Conservation (phyloP, 2,797 vertebrate species). For the Neopelma chrysocephalum region DNA sequence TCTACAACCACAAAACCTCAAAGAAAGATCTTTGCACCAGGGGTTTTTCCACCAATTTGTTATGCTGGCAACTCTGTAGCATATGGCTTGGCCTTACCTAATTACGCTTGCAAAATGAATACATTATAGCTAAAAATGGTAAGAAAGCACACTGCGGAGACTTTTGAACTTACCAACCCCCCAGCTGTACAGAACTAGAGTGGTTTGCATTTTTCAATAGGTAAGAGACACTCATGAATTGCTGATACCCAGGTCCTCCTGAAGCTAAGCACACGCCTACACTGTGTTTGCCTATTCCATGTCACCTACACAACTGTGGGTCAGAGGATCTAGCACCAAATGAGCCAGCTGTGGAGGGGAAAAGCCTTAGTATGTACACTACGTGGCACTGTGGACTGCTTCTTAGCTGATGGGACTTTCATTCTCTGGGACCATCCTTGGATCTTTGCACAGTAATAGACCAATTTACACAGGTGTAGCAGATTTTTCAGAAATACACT, state of each 20-base stretch:
- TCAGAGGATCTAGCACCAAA: neutral
- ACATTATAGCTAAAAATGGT: neutral
- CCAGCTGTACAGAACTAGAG: neutral
- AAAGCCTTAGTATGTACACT: neutral
- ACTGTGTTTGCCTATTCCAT: neutral
- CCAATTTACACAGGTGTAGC: neutral
- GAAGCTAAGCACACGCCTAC: neutral
- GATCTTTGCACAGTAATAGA: neutral
- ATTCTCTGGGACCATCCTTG: neutral
- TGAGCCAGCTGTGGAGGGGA: neutral
- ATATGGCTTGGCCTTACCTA: neutral
- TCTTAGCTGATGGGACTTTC: neutral
- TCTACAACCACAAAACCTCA: neutral
- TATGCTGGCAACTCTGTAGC: neutral
- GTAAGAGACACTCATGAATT: neutral
- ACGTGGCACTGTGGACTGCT: neutral
- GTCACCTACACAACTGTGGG: accelerated
- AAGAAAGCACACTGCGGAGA: neutral
- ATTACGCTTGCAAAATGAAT: neutral
- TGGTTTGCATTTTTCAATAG: neutral
- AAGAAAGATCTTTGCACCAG: neutral
- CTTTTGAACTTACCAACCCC: neutral
- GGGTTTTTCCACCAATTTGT: neutral
- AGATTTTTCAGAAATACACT: neutral
- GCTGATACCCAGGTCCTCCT: neutral